Evolutionary conservation across 2,888 invertebrate species (phyloP), one percentile per base, ranked within the genome.

Genomic region (Pseudococcus longispinus): DNA sequence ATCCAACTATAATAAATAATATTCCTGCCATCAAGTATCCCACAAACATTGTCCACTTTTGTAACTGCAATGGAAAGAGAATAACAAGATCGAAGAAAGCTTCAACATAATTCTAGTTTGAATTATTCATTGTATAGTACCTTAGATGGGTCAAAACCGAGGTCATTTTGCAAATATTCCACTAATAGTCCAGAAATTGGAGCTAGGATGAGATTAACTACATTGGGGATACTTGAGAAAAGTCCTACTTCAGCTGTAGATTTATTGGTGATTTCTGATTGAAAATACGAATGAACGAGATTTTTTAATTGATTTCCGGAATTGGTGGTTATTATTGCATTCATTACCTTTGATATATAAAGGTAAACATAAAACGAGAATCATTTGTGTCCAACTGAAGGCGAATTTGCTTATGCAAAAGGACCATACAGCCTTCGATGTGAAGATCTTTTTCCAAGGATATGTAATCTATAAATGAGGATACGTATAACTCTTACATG

Each of bases 291-390:
- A 37, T 37, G 0, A 37, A 37, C n/a, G n/a, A n/a, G 9, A 37
- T 8, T 2, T 2, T 37, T 0, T 0, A 9, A 37, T 8, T 37
- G 37, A 37, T 0, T 37, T 37, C 9, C 9, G 9, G 9, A 4
- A 2, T n/a, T n/a, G n/a, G n/a, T n/a, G n/a, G n/a, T 37, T 37
- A 6, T 37, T 37, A 6, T 2, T 9, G 37, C 0, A 37, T 37
- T 20, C 44, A 46, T 20, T 18, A 77, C 85, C 85, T 85, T 85
- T 85, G 20, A 85, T 46, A 26, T 85, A 85, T 8, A 85, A 29
- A 20, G 85, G 85, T 4, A 85, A 46, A 29, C 77, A 77, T n/a
- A 18, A n/a, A n/a, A 51, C 9, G 0, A 77, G 9, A 20, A 44
- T 26, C 4, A n/a, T 18, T 15, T 65, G 70, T 8, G 51, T 23